phyloP scores from a whole-genome alignment of 2,797 vertebrate species.

The Anguilla pacifica region DNA sequence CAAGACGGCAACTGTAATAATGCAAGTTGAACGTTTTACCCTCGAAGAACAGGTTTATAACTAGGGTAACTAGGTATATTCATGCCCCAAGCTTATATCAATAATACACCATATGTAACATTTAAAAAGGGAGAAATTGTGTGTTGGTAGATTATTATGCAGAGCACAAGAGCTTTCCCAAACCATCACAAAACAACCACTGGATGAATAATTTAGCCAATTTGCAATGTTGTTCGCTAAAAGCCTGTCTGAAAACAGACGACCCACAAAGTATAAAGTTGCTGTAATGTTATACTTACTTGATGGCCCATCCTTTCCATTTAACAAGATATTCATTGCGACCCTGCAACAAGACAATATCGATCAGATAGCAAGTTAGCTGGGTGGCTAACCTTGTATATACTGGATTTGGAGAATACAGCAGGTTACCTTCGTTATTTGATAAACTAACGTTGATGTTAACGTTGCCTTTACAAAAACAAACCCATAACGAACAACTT shows the following conservation, averaged over 20 bases:
- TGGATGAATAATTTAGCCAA: background rate
- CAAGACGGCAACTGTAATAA: background rate
- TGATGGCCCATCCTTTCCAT: conserved; percentile 87
- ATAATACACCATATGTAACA: background rate
- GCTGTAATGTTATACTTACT: conserved; percentile 70
- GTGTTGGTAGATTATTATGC: no score
- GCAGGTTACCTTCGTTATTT: no score
- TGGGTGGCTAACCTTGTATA: background rate
- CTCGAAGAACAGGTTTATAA: background rate
- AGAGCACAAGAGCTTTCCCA: no score
- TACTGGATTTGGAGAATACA: background rate
- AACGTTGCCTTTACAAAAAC: no score
- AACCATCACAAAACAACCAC: no score
- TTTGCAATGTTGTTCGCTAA: background rate
- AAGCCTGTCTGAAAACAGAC: background rate
- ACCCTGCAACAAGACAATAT: conserved; percentile 65
- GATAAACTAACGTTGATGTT: no score
- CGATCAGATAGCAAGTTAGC: background rate
- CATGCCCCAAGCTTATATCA: background rate
- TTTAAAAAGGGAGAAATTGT: background rate
- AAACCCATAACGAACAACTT: no score
- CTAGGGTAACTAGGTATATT: background rate
- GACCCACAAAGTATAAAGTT: background rate
- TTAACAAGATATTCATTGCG: conserved; percentile 85
- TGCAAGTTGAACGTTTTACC: background rate